Base-by-base conservation (phyloP, 2,888 invertebrate genomes). In the Drosophila ustulata region DNA sequence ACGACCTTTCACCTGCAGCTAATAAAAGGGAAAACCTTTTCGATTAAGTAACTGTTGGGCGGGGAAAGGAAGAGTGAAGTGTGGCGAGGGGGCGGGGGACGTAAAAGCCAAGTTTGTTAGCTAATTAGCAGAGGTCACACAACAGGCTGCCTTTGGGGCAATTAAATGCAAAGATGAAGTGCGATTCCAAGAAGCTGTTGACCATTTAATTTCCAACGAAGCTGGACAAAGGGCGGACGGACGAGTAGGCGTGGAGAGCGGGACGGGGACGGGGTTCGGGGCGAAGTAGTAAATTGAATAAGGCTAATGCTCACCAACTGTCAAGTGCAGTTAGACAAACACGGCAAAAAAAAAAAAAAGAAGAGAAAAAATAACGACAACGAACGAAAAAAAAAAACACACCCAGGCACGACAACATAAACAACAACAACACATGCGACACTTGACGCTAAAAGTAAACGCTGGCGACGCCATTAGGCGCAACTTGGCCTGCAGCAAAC, bases 361-460 rank as follows among this genome's bases (percentile, higher is more conserved):
- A 52, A 43, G 23, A 47, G 63, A 59, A 53, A 41, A 43, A 47
- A 26, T 18, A 18, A 18, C 18, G 18, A 18, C 18, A 18, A 18
- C 18, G 1, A 52, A 47, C 13, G 43, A 37, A 59, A 47, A 55
- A 45, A 45, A 62, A 41, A 57, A 26, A 62, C 13, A 59, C 56
- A 56, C 50, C 11, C 46, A 63, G 28, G 34, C 45, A 63, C 45
- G 25, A 76, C 41, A 55, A 39, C 9, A 57, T 30, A 26, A 50
- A 39, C 51, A 65, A 50, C 66, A 66, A 51, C 55, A 74, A 73
- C 78, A 71, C 64, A 82, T 79, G 73, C 61, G 82, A 87, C 89
- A 84, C 76, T 89, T 82, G 86, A 85, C 75, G 85, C 89, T 75
- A 73, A 88, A 89, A 88, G 88, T 88, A 82, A 89, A 85, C 80